Base-by-base conservation (phyloP, 2,113 vertebrate species). In the Lampris megalopsis region DNA sequence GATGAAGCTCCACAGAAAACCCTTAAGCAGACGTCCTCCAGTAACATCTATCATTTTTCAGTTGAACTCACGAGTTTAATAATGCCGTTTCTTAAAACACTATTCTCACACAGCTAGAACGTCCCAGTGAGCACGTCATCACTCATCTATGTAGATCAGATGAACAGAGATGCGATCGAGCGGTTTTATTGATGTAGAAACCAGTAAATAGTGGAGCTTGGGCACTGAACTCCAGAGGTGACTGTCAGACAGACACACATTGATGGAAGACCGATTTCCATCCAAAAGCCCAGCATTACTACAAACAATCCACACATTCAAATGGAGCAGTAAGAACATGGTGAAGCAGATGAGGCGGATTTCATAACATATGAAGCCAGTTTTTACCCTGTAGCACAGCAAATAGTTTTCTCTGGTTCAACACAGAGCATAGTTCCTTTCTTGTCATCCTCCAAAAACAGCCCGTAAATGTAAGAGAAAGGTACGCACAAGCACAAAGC, bases 1-100 rank as follows among this genome's bases (percentile, higher is more conserved):
- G 72, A 73, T 79, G 78, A 86, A 80, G 80, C 38, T 73, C 73
- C 75, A 81, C 57, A 64, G 63, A 72, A 75, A 67, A 56, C 74
- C 24, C 47, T 67, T 73, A 71, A 52, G 52, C 59, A 77, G 69
- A 75, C 60, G 68, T 53, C 56, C n/a, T 64, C 48, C 67, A 77
- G 38, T 81, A 63, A 65, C 65, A 69, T 49, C 35, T 65, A 54
- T 73, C 49, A 66, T 63, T 61, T 9, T 61, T 43, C 42, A 62
- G 3, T 9, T 9, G 37, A 8, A 57, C 45, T n/a, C 43, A 63
- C 11, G 2, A 53, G 36, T 48, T 65, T 11, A 47, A 40, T 63
- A 42, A 41, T 61, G n/a, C 45, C 38, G 50, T 43, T 50, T 38
- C 1, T 62, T 43, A 35, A 10, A 45, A 45, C 43, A 24, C 43